Evolutionary conservation across 2,888 invertebrate genomes (phyloP).

Genomic region (Eugnorisma glareosa): DNA sequence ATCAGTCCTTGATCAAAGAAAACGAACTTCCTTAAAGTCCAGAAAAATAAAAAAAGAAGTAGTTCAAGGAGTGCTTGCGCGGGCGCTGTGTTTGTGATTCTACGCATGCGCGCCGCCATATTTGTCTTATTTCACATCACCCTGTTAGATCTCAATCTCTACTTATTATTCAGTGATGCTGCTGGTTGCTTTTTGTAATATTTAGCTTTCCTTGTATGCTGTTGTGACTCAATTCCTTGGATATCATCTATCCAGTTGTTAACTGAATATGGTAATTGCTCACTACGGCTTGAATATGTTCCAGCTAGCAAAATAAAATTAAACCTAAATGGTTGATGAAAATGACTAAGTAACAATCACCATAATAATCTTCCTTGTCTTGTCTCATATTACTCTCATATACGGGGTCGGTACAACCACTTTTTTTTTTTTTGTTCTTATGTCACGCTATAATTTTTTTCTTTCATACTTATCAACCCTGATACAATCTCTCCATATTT

Average conservation of each 20-base stretch:
- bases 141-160: constrained; percentile 87
- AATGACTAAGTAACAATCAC: not conserved
- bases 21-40: constrained; percentile 67
- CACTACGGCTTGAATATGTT: constrained; percentile 30
- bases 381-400: not conserved
- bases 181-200: constrained; percentile 76
- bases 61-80: constrained; percentile 77
- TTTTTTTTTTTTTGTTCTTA: too few relatives aligned
- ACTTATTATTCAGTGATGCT: constrained; percentile 84
- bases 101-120: constrained; percentile 83
- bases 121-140: constrained; percentile 88
- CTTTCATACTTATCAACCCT: not conserved
- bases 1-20: constrained; percentile 61
- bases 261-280: constrained; percentile 58
- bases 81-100: constrained; percentile 83
- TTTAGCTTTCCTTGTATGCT: constrained; percentile 70
- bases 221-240: constrained; percentile 70
- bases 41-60: constrained; percentile 71
- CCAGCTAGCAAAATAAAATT: constrained; percentile 11
- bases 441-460: not conserved
- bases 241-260: constrained; percentile 56
- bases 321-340: not conserved
- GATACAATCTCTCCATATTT: not conserved
- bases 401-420: not conserved
- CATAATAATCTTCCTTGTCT: not conserved